Percentiles rank a stretch among this genome's conserved stretches.
These are phyloP conservation scores for Nyleta sp. DNA, from an alignment of 2,888 invertebrate genomes.

Conservation along the genomic window DNA sequence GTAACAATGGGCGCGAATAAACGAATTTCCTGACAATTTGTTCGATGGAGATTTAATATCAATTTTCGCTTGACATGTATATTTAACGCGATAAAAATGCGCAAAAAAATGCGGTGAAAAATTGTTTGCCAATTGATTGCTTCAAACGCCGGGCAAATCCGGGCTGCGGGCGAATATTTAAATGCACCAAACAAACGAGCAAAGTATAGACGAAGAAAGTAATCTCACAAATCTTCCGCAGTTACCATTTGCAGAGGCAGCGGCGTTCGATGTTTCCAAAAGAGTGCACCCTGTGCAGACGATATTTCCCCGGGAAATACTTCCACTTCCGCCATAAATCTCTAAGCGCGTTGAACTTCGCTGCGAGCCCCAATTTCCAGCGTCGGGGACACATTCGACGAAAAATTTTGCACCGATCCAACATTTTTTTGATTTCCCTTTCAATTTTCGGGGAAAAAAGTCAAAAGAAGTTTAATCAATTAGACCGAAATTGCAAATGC, in stretches of 20 bases:
- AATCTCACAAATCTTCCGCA: constrained; percentile 75
- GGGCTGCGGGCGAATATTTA: constrained; percentile 57
- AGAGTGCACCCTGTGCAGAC: constrained; percentile 73
- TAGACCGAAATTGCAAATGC: too few species aligned
- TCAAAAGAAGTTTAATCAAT: too few species aligned
- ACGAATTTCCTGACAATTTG: background rate
- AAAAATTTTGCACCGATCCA: background rate
- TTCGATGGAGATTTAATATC: constrained; percentile 24
- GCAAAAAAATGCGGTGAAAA: constrained; percentile 35
- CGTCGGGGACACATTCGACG: constrained; percentile 68
- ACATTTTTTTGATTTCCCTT: too few species aligned
- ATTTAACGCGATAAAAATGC: constrained; percentile 20
- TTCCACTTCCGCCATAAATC: constrained; percentile 78
- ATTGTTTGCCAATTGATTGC: constrained; percentile 58
- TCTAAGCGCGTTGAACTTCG: constrained; percentile 70
- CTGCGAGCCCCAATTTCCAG: constrained; percentile 72
- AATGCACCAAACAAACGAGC: constrained; percentile 57
- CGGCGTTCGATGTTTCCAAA: constrained; percentile 76
- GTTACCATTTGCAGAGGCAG: constrained; percentile 69
- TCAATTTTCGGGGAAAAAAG: too few species aligned
- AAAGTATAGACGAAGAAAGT: constrained; percentile 63
- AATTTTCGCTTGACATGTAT: constrained; percentile 22
- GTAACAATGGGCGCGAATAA: background rate
- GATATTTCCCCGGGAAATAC: constrained; percentile 77
- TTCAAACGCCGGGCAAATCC: constrained; percentile 43